phyloP scores from a whole-genome alignment of 1,140 invertebrate genomes.

The Spodoptera litura region DNA sequence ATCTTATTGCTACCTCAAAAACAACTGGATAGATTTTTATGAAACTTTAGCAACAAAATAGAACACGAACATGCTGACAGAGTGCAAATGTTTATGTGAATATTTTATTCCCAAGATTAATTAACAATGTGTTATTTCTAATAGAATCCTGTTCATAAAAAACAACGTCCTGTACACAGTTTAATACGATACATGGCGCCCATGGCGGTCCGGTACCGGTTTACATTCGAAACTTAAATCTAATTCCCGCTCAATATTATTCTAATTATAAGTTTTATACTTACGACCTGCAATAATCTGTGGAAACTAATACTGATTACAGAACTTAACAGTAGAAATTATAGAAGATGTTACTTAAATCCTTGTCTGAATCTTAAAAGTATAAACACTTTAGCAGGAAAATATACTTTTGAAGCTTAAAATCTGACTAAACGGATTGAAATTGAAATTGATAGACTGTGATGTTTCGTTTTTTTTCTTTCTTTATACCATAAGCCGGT shows the following conservation, averaged over 20 bases:
- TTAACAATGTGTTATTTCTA: too few relatives aligned
- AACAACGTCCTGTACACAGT: slow-evolving; percentile 12
- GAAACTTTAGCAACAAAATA: too few relatives aligned
- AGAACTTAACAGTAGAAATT: background rate
- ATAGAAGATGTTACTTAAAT: background rate
- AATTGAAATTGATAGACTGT: too few relatives aligned
- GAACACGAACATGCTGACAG: too few relatives aligned
- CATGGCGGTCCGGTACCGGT: slow-evolving; percentile 30
- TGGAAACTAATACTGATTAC: slow-evolving; percentile 32
- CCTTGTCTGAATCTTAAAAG: slow-evolving; percentile 5
- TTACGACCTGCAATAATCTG: slow-evolving; percentile 16
- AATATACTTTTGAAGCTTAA: too few relatives aligned
- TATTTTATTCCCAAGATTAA: too few relatives aligned
- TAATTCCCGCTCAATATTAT: slow-evolving; percentile 38
- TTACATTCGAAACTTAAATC: slow-evolving; percentile 42
- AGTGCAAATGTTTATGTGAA: too few relatives aligned
- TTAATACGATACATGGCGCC: slow-evolving; percentile 21
- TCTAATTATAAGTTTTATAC: slow-evolving; percentile 44
- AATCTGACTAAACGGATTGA: too few relatives aligned
- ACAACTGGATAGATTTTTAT: too few relatives aligned
- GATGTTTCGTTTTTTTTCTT: too few relatives aligned
- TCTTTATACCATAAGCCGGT: too few relatives aligned
- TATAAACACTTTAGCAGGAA: background rate
- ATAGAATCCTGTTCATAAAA: background rate
- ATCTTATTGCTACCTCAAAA: too few relatives aligned